Evolutionary conservation across 2,797 vertebrate genomes (phyloP), one percentile per base, ranked within the genome.

Genomic region (Poeciliopsis infans): DNA sequence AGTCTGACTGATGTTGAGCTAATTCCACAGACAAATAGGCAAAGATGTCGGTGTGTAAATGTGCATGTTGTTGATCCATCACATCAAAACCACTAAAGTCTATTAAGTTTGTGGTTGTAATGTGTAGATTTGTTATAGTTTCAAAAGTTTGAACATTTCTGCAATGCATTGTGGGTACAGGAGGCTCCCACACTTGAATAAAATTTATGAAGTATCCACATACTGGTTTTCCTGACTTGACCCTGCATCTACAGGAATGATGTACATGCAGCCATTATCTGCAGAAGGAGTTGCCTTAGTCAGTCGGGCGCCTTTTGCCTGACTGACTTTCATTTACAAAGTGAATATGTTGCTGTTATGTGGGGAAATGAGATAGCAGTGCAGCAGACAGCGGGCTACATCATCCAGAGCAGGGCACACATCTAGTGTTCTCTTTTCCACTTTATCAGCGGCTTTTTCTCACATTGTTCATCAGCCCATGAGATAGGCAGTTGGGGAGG

Each of bases 271-370:
- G 66, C 91, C 90, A 92, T 92, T 93, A 93, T 93, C 91, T 93
- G 75, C 82, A 89, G 89, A 88, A 90, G 85, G 79, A 86, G 79
- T 89, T 33, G 85, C 75, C 86, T 69, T 89, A 36, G 36, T 36
- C 36, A 36, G 36, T 36, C 36, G 92, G 87, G 91, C 92, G 89
- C 90, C 90, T 87, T 87, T 88, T 80, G 89, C 88, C 91, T 88
- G 89, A 86, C 90, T 94, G 92, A 84, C 91, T 93, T 95, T 93
- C 92, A 93, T 94, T 94, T 94, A 93, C 93, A 93, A 92, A 93
- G 92, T 91, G 87, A 86, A 76, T 4, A 90, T 92, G 92, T 93
- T 92, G 91, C 93, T 94, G 93, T 93, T 94, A 89, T 93, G 90
- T 83, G 83, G 74, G 89, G 91, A 93, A 95, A 94, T 92, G 89